Percentiles rank a stretch among this genome's conserved stretches.
phyloP scores from a whole-genome alignment of 2,113 vertebrate species.

The Sebastes schlegelii region DNA sequence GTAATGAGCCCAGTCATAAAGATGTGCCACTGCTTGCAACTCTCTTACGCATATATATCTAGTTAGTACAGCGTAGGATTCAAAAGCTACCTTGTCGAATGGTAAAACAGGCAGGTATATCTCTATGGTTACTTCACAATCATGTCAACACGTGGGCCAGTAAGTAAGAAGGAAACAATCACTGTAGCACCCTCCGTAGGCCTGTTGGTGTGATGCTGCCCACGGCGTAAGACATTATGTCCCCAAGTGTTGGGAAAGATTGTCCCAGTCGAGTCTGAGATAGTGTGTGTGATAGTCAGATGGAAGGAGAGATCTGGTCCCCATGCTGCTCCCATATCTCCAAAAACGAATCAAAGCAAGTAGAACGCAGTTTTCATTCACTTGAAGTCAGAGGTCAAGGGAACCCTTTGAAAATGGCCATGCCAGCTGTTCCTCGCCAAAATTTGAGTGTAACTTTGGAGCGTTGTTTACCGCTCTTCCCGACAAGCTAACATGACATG shows the following conservation, averaged over 20 bases:
- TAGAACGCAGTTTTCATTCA: not conserved
- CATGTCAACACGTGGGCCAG: not conserved
- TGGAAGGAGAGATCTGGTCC: not conserved
- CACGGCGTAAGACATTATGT: not conserved
- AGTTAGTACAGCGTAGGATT: constrained; percentile 64
- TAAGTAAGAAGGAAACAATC: constrained; percentile 32
- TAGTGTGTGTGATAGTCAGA: not conserved
- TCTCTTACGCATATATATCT: constrained; percentile 47
- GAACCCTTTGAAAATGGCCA: no score
- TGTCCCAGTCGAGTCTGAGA: not conserved
- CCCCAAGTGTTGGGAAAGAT: constrained; percentile 4
- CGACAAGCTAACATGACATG: no score
- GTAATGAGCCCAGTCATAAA: constrained; percentile 77
- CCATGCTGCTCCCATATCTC: not conserved
- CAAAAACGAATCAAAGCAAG: not conserved
- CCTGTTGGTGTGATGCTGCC: constrained; percentile 9
- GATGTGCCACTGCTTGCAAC: constrained; percentile 59
- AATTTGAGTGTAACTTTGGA: no score
- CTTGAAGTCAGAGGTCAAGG: no score
- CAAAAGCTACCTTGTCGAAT: constrained; percentile 45
- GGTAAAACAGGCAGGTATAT: constrained; percentile 25
- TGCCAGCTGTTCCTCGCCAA: no score
- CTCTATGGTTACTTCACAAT: constrained; percentile 56
- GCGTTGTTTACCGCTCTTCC: no score
- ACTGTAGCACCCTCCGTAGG: not conserved